Conservation (phyloP, 2,888 invertebrate species). For the Caradrina kadenii region DNA sequence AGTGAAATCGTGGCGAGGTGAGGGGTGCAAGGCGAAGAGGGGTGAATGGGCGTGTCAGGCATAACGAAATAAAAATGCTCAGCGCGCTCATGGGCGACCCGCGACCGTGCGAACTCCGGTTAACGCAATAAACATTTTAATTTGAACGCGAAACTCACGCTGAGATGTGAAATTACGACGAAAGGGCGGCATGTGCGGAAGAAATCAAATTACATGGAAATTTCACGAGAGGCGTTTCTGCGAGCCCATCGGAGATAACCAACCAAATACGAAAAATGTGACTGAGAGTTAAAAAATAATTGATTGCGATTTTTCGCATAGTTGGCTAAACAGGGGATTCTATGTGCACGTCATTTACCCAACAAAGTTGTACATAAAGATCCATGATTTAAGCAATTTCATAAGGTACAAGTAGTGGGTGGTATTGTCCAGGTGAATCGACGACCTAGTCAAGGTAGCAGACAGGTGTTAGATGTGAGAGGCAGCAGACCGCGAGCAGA, state of each 20-base stretch:
- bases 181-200: constrained; percentile 81
- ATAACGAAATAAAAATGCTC: constrained; percentile 89
- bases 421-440: background rate
- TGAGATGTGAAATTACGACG: constrained; percentile 87
- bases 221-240: constrained; percentile 74
- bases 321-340: background rate
- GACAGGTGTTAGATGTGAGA: background rate
- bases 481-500: background rate
- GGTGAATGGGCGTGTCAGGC: constrained; percentile 73
- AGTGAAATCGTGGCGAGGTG: constrained; percentile 79
- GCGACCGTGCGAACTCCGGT: constrained; percentile 88
- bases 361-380: too few species aligned
- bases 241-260: constrained; percentile 54
- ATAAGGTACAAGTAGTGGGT: too few species aligned
- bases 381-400: too few species aligned
- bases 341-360: background rate
- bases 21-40: constrained; percentile 63
- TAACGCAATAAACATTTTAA: constrained; percentile 91
- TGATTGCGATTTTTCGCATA: constrained; percentile 1
- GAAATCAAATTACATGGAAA: constrained; percentile 85
- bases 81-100: constrained; percentile 80
- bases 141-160: constrained; percentile 89
- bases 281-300: constrained; percentile 29
- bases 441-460: background rate
- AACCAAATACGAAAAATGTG: constrained; percentile 46